Evolutionary conservation across 1,140 invertebrate genomes (phyloP).

Genomic region (Hirudo medicinalis): DNA sequence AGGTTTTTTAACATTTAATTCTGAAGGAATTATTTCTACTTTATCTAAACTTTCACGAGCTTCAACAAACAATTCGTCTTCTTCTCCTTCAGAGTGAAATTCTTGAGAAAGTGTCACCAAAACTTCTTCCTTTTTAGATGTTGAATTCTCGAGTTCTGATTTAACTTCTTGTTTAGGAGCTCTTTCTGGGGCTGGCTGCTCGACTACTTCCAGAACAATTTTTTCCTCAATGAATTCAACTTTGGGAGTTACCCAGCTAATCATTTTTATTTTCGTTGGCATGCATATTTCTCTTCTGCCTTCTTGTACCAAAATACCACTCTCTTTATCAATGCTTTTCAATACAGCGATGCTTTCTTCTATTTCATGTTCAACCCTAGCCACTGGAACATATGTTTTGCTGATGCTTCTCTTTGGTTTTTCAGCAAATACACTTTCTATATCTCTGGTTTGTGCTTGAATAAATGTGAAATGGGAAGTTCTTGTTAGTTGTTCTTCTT

Average conservation of each 20-base stretch:
- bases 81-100: constrained; percentile 19
- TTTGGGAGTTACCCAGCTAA: too few relatives aligned
- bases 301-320: too few relatives aligned
- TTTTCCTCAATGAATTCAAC: not conserved
- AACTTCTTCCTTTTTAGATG: constrained; percentile 7
- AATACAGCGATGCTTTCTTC: not conserved
- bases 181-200: not conserved
- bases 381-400: constrained; percentile 1
- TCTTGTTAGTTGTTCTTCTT: not conserved
- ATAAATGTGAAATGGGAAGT: not conserved
- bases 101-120: constrained; percentile 1
- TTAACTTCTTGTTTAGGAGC: not conserved
- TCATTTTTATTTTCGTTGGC: too few relatives aligned
- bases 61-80: constrained; percentile 16
- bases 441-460: not conserved
- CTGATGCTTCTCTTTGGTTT: not conserved
- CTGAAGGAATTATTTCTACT: not conserved
- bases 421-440: not conserved
- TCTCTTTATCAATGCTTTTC: too few relatives aligned
- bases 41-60: constrained; percentile 13
- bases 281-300: too few relatives aligned
- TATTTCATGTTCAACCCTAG: not conserved
- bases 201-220: not conserved
- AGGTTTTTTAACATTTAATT: not conserved
- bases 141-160: not conserved